A percentile compares a stretch with the other conserved stretches of the same genome.
These are phyloP conservation scores for Aphrophora alni DNA, from an alignment of 2,888 invertebrate species.

Conservation along the genomic window DNA sequence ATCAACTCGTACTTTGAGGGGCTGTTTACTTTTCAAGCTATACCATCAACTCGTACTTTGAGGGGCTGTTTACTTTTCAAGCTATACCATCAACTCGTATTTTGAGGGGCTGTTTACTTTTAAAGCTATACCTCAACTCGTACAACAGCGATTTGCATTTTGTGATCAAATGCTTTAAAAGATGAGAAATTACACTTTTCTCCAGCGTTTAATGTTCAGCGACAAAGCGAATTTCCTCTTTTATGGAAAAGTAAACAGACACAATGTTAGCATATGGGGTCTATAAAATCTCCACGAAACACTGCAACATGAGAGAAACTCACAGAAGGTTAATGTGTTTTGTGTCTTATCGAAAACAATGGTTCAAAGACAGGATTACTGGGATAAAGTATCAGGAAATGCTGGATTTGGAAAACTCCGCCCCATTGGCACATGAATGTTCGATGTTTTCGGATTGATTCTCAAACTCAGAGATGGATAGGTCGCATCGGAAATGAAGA, in stretches of 20 bases:
- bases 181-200: not conserved
- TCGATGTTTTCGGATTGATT: too few species aligned
- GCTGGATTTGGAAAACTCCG: too few species aligned
- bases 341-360: not conserved
- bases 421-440: too few species aligned
- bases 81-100: not conserved
- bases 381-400: too few species aligned
- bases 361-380: too few species aligned
- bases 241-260: not conserved
- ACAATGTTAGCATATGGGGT: not conserved
- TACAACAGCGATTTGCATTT: not conserved
- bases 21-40: too few species aligned
- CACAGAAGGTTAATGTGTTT: not conserved
- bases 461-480: too few species aligned
- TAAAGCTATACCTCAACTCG: not conserved
- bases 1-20: too few species aligned
- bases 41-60: too few species aligned
- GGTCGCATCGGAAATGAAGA: too few species aligned
- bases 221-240: not conserved
- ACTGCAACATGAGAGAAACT: not conserved
- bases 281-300: not conserved
- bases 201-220: not conserved
- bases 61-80: not conserved
- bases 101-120: conserved; percentile 1
- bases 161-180: not conserved